phyloP scores from a whole-genome alignment of 1,140 invertebrate species.

The Cotesia typhae region DNA sequence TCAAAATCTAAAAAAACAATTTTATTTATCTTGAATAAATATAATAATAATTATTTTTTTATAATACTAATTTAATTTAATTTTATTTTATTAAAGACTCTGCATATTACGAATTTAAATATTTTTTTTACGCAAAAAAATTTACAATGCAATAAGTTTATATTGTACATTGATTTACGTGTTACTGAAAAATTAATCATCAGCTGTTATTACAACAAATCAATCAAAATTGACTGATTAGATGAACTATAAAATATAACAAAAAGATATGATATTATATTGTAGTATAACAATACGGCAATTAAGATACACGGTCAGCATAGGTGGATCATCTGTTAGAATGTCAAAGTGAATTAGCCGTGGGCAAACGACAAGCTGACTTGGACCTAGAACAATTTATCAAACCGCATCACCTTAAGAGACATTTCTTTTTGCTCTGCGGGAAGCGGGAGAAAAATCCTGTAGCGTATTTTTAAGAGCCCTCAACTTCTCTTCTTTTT shows the following conservation, averaged over 20 bases:
- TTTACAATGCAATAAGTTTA: too few species aligned
- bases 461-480: constrained; percentile 37
- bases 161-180: too few species aligned
- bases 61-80: too few species aligned
- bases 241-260: too few species aligned
- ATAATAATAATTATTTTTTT: too few species aligned
- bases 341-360: constrained; percentile 36
- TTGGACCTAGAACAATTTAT: constrained; percentile 37
- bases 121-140: too few species aligned
- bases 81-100: too few species aligned
- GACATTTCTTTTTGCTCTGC: constrained; percentile 2
- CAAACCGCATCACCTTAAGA: constrained; percentile 41
- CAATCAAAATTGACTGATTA: too few species aligned
- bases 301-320: constrained; percentile 22
- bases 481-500: constrained; percentile 21
- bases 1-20: not conserved
- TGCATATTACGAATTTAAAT: too few species aligned
- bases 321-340: constrained; percentile 31
- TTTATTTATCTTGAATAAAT: not conserved
- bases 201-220: too few species aligned
- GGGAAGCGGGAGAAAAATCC: constrained; percentile 1
- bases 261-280: not conserved
- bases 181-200: too few species aligned
- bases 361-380: constrained; percentile 14
- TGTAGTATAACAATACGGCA: constrained; percentile 31